A percentile compares a stretch with the other conserved stretches of the same genome.
phyloP scores from a whole-genome alignment of 2,888 invertebrate genomes.

The Idaea biselata region DNA sequence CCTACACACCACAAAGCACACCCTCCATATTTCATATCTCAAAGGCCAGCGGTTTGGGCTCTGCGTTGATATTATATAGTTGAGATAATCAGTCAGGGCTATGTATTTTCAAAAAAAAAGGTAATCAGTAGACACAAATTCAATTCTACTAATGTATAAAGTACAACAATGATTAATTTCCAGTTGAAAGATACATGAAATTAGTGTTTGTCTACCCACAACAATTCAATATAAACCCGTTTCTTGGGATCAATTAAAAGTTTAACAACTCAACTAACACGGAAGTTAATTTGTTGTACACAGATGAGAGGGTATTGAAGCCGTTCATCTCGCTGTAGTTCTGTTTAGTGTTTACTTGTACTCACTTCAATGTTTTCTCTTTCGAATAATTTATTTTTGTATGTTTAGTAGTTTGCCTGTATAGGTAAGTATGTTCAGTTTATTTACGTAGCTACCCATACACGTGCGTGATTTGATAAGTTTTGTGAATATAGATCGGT shows the following conservation, averaged over 20 bases:
- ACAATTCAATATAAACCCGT: constrained; percentile 26
- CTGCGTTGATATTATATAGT: too few relatives aligned
- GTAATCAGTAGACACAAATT: neutral
- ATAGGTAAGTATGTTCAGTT: neutral
- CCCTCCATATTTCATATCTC: too few relatives aligned
- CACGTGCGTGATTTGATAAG: neutral
- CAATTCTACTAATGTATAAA: neutral
- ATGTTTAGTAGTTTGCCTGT: neutral
- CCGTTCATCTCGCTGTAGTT: constrained; percentile 1
- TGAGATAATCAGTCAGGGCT: too few relatives aligned
- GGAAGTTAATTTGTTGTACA: constrained; percentile 23
- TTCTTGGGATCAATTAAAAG: constrained; percentile 29
- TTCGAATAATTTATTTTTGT: neutral
- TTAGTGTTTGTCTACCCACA: constrained; percentile 16
- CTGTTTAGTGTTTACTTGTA: neutral
- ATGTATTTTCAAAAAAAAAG: too few relatives aligned
- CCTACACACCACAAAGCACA: too few relatives aligned
- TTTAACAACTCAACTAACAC: constrained; percentile 26
- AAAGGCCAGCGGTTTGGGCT: too few relatives aligned
- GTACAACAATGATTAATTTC: neutral
- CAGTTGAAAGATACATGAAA: neutral
- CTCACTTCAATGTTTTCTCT: constrained; percentile 7
- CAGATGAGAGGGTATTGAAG: constrained; percentile 5
- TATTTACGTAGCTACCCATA: too few relatives aligned
- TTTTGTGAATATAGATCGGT: neutral